Evolutionary conservation across 2,888 invertebrate genomes (phyloP).

Genomic region (Seira sanloemensis): DNA sequence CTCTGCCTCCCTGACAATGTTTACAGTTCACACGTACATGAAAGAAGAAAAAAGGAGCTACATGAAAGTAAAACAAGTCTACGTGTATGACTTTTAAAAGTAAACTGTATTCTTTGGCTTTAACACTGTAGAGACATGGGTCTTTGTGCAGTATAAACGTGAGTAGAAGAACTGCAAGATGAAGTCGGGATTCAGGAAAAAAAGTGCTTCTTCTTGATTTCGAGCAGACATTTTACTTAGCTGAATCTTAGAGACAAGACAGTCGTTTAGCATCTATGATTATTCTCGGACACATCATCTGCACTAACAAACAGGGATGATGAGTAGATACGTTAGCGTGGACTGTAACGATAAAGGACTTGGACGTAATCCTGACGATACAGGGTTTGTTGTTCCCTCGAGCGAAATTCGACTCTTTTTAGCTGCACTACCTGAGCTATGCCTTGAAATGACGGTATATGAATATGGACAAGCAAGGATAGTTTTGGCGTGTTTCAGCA

Average conservation of each 20-base stretch:
- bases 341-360: too few relatives aligned
- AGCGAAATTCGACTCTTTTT: not conserved
- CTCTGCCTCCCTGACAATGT: not conserved
- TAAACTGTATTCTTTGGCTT: not conserved
- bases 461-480: too few relatives aligned
- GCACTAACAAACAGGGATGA: not conserved
- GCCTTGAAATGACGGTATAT: too few relatives aligned
- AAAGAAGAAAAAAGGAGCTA: not conserved
- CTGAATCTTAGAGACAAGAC: not conserved
- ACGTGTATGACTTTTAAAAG: not conserved
- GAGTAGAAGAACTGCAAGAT: not conserved
- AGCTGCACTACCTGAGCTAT: too few relatives aligned
- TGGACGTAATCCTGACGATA: too few relatives aligned
- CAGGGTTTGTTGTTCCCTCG: not conserved
- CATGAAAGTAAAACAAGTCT: too few relatives aligned
- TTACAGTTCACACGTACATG: constrained; percentile 14
- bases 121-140: not conserved
- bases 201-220: not conserved
- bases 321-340: too few relatives aligned
- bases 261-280: not conserved
- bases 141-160: not conserved
- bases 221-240: not conserved
- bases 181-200: not conserved
- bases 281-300: not conserved
- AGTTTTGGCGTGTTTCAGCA: too few relatives aligned